Evolutionary conservation across 2,113 vertebrate genomes (phyloP).

Genomic region (Athene noctua): DNA sequence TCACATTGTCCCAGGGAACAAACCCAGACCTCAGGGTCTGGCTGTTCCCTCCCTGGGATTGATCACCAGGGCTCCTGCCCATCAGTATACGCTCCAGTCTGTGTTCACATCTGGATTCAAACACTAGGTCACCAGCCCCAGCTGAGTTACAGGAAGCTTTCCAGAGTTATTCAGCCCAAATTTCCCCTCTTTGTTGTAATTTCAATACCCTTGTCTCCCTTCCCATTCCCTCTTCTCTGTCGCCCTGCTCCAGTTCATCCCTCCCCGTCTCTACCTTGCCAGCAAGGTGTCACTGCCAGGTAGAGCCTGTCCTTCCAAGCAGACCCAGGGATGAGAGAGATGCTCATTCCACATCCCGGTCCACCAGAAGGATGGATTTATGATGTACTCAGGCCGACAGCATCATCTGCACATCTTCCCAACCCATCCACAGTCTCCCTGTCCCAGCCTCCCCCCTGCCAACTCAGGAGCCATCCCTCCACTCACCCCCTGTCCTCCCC

Average conservation of each 20-base stretch:
- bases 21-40: not conserved
- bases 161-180: not conserved
- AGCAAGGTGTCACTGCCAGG: not conserved
- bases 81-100: too few relatives aligned
- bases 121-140: not conserved
- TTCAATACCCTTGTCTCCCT: rapidly evolving
- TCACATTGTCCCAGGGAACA: not conserved
- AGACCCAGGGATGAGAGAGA: not conserved
- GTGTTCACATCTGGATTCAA: not conserved
- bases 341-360: not conserved
- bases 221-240: not conserved
- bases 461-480: not conserved
- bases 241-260: not conserved
- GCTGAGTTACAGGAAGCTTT: not conserved
- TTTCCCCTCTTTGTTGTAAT: not conserved
- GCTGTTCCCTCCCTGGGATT: not conserved
- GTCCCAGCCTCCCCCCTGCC: not conserved
- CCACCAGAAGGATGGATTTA: not conserved
- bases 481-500: not conserved
- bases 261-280: not conserved
- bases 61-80: not conserved
- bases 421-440: not conserved
- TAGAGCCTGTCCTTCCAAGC: not conserved
- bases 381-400: not conserved
- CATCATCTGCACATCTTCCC: conserved; percentile 3